phyloP scores from a whole-genome alignment of 2,113 vertebrate genomes.

The Pardalotus punctatus region DNA sequence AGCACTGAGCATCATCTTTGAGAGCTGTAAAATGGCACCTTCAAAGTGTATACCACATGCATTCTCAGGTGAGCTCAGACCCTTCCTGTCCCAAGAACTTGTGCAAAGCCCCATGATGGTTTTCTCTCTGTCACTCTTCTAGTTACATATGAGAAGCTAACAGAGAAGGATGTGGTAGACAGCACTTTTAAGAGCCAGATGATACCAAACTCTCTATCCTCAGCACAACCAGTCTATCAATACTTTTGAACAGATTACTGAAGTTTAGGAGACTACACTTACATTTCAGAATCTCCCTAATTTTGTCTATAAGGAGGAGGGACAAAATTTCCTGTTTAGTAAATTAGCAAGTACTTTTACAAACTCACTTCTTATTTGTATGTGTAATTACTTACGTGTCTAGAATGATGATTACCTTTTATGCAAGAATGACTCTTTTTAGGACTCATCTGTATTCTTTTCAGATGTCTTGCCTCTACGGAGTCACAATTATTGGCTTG shows the following conservation, averaged over 20 bases:
- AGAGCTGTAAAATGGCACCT: neutral
- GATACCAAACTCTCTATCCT: neutral
- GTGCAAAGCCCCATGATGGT: accelerated
- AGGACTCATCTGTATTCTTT: neutral
- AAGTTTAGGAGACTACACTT: neutral
- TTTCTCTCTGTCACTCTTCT: neutral
- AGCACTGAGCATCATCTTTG: neutral
- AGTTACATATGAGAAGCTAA: neutral
- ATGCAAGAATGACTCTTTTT: neutral
- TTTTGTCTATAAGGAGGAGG: neutral
- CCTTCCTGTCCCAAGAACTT: neutral
- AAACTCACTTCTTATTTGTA: neutral
- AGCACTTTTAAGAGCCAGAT: neutral
- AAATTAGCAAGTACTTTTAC: neutral
- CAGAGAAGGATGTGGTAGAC: neutral
- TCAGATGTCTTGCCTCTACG: neutral
- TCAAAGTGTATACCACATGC: neutral
- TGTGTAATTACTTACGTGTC: neutral
- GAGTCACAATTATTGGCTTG: neutral
- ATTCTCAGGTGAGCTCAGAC: neutral
- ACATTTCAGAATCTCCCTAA: neutral
- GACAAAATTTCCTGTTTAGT: neutral
- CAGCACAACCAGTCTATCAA: neutral
- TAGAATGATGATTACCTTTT: neutral
- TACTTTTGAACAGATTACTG: neutral